Evolutionary conservation across 2,888 invertebrate species (phyloP).

Genomic region (Morpho deidamia): DNA sequence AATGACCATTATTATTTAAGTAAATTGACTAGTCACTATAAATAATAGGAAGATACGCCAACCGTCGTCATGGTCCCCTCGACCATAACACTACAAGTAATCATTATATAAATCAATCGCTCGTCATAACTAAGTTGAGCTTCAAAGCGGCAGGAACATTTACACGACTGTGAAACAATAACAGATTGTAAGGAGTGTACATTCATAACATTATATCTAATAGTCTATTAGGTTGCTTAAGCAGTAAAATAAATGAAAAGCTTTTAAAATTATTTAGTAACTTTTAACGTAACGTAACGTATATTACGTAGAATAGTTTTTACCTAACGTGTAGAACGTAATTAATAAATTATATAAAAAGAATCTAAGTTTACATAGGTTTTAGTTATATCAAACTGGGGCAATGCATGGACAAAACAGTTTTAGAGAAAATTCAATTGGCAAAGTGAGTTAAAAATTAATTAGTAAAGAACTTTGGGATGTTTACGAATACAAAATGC

Average conservation of each 20-base stretch:
- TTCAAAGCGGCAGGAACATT: slow-evolving; percentile 20
- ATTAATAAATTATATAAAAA: too few relatives aligned
- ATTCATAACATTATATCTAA: neutral
- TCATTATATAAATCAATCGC: slow-evolving; percentile 40
- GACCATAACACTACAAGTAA: slow-evolving; percentile 45
- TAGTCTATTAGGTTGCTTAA: neutral
- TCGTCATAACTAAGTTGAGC: slow-evolving; percentile 25
- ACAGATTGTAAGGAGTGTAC: neutral
- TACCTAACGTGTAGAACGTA: too few relatives aligned
- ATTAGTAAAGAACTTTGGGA: too few relatives aligned
- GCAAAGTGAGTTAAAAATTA: slow-evolving; percentile 49
- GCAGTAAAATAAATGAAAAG: too few relatives aligned
- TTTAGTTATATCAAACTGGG: slow-evolving; percentile 66
- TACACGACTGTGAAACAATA: neutral
- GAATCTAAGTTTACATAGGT: neutral
- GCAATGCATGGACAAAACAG: slow-evolving; percentile 80
- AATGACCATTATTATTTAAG: slow-evolving; percentile 13
- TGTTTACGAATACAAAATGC: too few relatives aligned
- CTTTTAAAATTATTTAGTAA: too few relatives aligned
- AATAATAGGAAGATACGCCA: slow-evolving; percentile 28
- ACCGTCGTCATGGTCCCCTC: slow-evolving; percentile 53
- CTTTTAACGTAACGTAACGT: too few relatives aligned
- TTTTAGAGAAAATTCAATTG: slow-evolving; percentile 58
- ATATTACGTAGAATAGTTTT: too few relatives aligned
- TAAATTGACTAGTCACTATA: slow-evolving; percentile 18